A percentile compares a stretch with the other conserved stretches of the same genome.
Evolutionary conservation across 2,888 invertebrate genomes (phyloP).

Genomic region (Sympetrum striolatum): DNA sequence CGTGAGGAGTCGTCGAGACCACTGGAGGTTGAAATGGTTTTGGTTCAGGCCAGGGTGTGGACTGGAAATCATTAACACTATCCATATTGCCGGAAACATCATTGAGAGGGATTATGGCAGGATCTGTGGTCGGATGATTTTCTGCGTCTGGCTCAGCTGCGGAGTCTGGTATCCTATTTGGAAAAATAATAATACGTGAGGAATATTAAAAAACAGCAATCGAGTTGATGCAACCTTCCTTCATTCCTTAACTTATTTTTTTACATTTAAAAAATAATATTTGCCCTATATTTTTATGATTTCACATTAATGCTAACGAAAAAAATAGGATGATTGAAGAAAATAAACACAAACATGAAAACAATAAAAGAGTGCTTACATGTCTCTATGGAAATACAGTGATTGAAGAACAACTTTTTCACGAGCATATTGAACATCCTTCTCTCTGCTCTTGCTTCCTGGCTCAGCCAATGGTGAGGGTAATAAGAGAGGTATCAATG

Average conservation of each 20-base stretch:
- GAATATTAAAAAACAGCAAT: neutral
- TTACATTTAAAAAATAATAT: neutral
- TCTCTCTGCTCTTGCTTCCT: constrained; percentile 84
- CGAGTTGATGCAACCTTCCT: no score
- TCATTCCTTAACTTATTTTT: no score
- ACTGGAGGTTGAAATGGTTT: constrained; percentile 68
- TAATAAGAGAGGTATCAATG: constrained; percentile 73
- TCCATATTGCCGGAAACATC: constrained; percentile 86
- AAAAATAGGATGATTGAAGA: neutral
- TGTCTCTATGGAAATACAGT: constrained; percentile 20
- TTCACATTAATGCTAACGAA: neutral
- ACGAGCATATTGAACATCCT: constrained; percentile 83
- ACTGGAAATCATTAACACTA: constrained; percentile 77
- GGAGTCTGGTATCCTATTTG: constrained; percentile 78
- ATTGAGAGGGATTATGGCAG: constrained; percentile 84
- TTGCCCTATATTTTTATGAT: neutral
- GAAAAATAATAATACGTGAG: constrained; percentile 9
- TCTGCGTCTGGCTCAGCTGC: constrained; percentile 87
- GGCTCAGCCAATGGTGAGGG: constrained; percentile 69
- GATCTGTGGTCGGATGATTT: constrained; percentile 76
- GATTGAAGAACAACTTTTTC: constrained; percentile 78
- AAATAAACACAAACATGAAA: constrained; percentile 29
- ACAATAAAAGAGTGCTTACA: constrained; percentile 25
- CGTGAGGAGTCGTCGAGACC: constrained; percentile 44
- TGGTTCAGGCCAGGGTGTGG: constrained; percentile 84